A percentile compares a stretch with the other conserved stretches of the same genome.
Conservation (phyloP, 1,140 invertebrate genomes). For the Caenorhabditis brenneri region DNA sequence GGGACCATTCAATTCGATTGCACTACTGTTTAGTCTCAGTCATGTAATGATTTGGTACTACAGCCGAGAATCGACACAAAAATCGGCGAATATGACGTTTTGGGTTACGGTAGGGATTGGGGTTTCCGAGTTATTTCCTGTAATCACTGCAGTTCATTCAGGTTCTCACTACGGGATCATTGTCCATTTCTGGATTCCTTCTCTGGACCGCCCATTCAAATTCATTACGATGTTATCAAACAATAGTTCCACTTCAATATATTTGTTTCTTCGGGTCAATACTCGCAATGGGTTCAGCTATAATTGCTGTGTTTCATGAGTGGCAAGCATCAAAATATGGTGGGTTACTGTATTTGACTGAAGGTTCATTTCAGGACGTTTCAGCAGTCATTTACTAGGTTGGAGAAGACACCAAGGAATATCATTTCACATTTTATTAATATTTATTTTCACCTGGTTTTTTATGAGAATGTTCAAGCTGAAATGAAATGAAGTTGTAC, state of each 20-base stretch:
- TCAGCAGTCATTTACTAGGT: too few relatives aligned
- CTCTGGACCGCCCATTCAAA: background rate
- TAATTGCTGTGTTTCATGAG: background rate
- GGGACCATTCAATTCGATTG: background rate
- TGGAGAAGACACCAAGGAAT: too few relatives aligned
- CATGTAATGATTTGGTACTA: background rate
- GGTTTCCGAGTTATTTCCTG: background rate
- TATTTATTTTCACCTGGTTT: too few relatives aligned
- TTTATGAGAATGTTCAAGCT: too few relatives aligned
- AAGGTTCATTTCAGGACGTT: too few relatives aligned
- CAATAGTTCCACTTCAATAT: background rate
- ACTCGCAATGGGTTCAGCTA: background rate
- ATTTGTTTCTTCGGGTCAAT: background rate
- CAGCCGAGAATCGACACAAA: background rate
- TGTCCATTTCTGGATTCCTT: background rate
- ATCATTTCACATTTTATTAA: too few relatives aligned
- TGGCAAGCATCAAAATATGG: conserved; percentile 1
- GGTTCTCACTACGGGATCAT: background rate
- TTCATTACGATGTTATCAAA: background rate
- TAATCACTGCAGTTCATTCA: background rate
- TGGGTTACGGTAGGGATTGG: background rate
- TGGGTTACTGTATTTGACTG: too few relatives aligned
- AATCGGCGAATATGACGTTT: background rate
- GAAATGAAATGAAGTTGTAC: too few relatives aligned
- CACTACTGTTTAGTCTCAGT: background rate